Conservation (phyloP, 2,797 vertebrate genomes). For the Pangasius mekongensis region DNA sequence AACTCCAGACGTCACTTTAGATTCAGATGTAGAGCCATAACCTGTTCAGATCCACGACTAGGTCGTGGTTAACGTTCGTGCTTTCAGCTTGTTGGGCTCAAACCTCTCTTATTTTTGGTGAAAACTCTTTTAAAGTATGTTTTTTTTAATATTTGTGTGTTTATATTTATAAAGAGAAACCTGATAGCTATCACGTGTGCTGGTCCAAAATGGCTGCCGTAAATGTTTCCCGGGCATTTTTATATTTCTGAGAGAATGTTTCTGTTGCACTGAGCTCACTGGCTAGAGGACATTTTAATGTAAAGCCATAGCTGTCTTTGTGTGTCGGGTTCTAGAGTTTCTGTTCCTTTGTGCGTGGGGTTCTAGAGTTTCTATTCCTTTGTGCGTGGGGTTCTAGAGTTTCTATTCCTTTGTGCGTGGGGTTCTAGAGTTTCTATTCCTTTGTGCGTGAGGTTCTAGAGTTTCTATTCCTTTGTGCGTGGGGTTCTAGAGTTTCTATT, state of each 20-base stretch:
- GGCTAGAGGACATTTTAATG: neutral
- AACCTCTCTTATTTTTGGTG: neutral
- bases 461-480: neutral
- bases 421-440: neutral
- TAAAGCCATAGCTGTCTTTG: neutral
- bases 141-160: neutral
- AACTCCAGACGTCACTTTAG: neutral
- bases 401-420: neutral
- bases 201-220: conserved; percentile 11
- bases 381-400: neutral
- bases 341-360: neutral
- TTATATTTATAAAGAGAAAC: conserved; percentile 66
- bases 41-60: neutral
- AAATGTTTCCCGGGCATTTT: neutral
- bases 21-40: neutral
- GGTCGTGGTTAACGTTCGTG: neutral
- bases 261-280: neutral
- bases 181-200: conserved; percentile 64
- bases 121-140: neutral
- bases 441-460: neutral
- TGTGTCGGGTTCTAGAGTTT: neutral
- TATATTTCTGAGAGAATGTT: neutral
- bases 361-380: neutral
- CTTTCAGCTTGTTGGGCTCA: neutral
- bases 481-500: neutral